Percentiles rank a stretch among this genome's conserved stretches.
Evolutionary conservation across 2,797 vertebrate species (phyloP).

Genomic region (Moxostoma hubbsi): DNA sequence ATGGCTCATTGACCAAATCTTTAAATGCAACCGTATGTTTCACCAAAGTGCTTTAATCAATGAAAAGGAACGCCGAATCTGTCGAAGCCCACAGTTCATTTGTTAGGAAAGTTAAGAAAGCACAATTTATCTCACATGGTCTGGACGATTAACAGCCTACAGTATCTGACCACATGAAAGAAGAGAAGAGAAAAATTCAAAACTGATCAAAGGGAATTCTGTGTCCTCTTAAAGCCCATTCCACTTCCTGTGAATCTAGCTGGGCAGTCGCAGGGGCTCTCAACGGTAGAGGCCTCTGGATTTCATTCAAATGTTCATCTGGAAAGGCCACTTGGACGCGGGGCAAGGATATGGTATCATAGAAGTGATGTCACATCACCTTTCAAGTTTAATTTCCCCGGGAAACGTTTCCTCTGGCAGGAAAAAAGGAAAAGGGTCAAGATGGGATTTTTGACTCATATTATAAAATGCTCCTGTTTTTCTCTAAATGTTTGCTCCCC

Average conservation of each 20-base stretch:
- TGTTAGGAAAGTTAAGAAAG: neutral
- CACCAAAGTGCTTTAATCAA: neutral
- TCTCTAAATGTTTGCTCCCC: slow-evolving; percentile 1
- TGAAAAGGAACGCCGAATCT: neutral
- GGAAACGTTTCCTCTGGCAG: slow-evolving; percentile 30
- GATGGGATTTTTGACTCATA: neutral
- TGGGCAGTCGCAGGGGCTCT: neutral
- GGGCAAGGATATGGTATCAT: slow-evolving; percentile 26
- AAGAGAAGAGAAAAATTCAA: neutral
- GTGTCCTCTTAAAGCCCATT: neutral
- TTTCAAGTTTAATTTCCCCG: slow-evolving; percentile 56
- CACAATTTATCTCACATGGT: neutral
- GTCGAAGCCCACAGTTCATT: neutral
- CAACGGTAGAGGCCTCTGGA: slow-evolving; percentile 51
- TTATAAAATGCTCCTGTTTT: too few species aligned
- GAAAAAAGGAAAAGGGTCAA: slow-evolving; percentile 26
- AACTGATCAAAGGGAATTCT: too few species aligned
- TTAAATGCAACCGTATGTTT: neutral
- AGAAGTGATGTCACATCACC: slow-evolving; percentile 51
- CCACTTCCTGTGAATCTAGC: neutral
- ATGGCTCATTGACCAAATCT: neutral
- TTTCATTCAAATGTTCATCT: slow-evolving; percentile 57
- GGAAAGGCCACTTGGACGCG: slow-evolving; percentile 41
- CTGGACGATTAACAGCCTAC: neutral
- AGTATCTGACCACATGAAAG: neutral